Percentiles rank a stretch among this genome's conserved stretches.
phyloP scores from a whole-genome alignment of 2,113 vertebrate species.

The Perca schrenkii region DNA sequence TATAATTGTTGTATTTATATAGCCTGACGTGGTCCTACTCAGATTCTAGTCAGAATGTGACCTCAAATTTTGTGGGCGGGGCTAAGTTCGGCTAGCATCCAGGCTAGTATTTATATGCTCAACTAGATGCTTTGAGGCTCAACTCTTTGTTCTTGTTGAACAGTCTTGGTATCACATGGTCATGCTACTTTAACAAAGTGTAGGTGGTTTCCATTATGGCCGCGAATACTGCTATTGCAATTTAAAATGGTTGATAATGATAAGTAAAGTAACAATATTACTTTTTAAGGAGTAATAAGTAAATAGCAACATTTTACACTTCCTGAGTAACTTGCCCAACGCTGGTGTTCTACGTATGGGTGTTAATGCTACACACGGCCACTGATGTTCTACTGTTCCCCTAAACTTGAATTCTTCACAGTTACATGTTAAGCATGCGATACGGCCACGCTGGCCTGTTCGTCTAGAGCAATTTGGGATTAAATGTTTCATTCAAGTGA shows the following conservation, averaged over 20 bases:
- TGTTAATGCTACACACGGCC: neutral
- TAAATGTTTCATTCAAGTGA: no score
- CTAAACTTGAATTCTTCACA: neutral
- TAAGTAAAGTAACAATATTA: no score
- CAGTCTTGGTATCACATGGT: constrained; percentile 11
- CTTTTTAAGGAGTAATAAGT: no score
- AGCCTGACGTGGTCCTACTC: no score
- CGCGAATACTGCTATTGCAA: constrained; percentile 2
- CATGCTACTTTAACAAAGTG: neutral
- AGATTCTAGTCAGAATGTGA: no score
- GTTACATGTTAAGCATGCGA: neutral
- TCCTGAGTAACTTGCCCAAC: no score
- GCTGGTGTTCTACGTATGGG: neutral
- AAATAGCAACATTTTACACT: no score
- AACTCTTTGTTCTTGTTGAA: constrained; percentile 8
- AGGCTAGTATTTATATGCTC: neutral
- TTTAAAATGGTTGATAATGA: constrained; percentile 37
- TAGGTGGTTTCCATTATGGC: constrained; percentile 42
- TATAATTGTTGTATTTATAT: neutral
- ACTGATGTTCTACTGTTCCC: neutral
- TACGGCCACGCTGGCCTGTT: neutral
- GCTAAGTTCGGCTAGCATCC: no score
- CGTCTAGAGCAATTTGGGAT: no score
- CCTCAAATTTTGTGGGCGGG: no score
- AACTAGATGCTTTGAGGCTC: neutral